Base-by-base conservation (phyloP, 2,888 invertebrate genomes). In the Ptychoptera albimana region DNA sequence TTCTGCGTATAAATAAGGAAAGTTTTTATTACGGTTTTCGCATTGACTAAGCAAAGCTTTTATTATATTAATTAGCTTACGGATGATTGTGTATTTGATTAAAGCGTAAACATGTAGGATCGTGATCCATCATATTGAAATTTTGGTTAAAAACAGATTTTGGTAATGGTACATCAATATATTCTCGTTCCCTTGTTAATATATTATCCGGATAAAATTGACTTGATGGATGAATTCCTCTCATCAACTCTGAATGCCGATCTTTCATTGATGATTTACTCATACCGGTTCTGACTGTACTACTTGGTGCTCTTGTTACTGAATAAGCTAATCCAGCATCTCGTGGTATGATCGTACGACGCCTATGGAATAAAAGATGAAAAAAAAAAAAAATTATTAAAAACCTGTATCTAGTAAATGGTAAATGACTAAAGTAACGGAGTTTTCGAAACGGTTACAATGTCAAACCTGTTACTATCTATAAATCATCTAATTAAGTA, bases 71-170 rank as follows among this genome's bases (percentile, higher is more conserved):
- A 31, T 31, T 31, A 34, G 46, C 50, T 49, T 47, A 51, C 50
- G 42, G 47, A 15, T 47, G 65, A 50, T 67, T 53, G 2, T 70
- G 67, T 43, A 70, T 61, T 48, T 71, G 70, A 50, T 72, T 72
- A 49, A 67, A 72, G 49, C 71, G 67, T 43, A 72, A 65, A 51
- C 72, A 72, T 57, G 68, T 63, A 44, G 67, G 61, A 50, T 72
- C 71, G 46, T 72, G 72, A 45, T 71, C 70, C 48, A 50, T 46
- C 16, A 50, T 35, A 47, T 48, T 50, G 9, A 56, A 54, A 12
- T 54, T 55, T 4, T 57, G 53, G 51, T 60, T 62, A 31, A 58
- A 56, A 37, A 65, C 59, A 15, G 64, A 63, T 55, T 66, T 64
- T 40, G 66, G 64, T 46, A 66, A 54, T 45, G 66, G 65, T 42